A percentile compares a stretch with the other conserved stretches of the same genome.
Conservation (phyloP, 2,797 vertebrate genomes). For the Sebastes hubbsi region DNA sequence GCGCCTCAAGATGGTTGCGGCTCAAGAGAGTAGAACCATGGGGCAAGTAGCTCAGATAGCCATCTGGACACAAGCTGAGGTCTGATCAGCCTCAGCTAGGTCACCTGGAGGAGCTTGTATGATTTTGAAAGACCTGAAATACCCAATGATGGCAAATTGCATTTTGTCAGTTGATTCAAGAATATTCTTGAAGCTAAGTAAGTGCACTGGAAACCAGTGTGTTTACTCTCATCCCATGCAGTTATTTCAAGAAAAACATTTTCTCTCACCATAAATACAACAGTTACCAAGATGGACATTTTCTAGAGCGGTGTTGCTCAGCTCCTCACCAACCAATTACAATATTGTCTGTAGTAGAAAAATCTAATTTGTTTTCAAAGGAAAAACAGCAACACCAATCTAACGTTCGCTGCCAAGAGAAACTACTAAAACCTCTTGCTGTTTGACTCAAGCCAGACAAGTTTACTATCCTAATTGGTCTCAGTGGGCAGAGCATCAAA, state of each 20-base stretch:
- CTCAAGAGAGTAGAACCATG: neutral
- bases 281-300: neutral
- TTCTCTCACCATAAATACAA: neutral
- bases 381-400: slow-evolving; percentile 32
- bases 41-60: neutral
- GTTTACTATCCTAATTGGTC: slow-evolving; percentile 65
- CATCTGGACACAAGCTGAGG: neutral
- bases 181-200: neutral
- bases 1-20: neutral
- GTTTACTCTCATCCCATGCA: neutral
- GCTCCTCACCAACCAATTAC: slow-evolving; percentile 24
- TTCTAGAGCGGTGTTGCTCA: neutral
- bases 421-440: slow-evolving; percentile 36
- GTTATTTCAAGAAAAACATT: neutral
- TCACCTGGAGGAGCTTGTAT: neutral
- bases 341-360: slow-evolving; percentile 18
- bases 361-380: slow-evolving; percentile 30
- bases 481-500: slow-evolving; percentile 55
- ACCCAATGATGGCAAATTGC: neutral
- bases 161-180: neutral
- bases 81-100: neutral
- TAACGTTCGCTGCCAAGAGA: slow-evolving; percentile 42
- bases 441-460: slow-evolving; percentile 51
- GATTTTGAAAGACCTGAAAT: neutral
- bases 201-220: neutral